Evolutionary conservation across 2,888 invertebrate genomes (phyloP).

Genomic region (Ophonus ardosiacus): DNA sequence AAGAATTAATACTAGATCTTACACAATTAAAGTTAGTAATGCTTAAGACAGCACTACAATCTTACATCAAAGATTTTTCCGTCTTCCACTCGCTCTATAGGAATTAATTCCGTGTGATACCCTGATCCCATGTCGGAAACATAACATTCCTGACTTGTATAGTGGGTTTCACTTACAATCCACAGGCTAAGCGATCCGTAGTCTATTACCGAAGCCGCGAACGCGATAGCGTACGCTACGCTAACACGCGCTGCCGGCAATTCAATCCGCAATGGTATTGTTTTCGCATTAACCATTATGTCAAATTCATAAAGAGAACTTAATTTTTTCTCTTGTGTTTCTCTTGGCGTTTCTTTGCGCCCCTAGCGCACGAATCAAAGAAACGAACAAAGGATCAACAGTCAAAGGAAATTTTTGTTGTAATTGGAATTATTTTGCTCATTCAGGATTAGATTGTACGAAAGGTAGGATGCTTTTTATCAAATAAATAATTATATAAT

Average conservation of each 20-base stretch:
- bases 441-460: not conserved
- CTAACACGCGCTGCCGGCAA: not conserved
- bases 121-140: not conserved
- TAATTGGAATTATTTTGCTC: constrained; percentile 60
- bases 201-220: no score
- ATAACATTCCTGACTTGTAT: not conserved
- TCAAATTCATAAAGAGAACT: constrained; percentile 64
- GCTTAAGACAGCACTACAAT: not conserved
- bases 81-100: no score
- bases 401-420: constrained; percentile 61
- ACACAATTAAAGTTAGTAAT: no score
- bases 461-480: not conserved
- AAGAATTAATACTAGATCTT: no score
- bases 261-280: constrained; percentile 50
- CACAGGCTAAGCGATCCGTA: no score
- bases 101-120: not conserved
- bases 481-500: not conserved
- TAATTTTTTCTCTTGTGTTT: constrained; percentile 64
- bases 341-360: constrained; percentile 60
- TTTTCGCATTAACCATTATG: constrained; percentile 63
- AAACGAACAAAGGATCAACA: constrained; percentile 59
- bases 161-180: not conserved
- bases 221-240: no score
- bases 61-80: not conserved
- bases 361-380: constrained; percentile 46